Evolutionary conservation across 1,140 invertebrate species (phyloP).

Genomic region (Samia ricini): DNA sequence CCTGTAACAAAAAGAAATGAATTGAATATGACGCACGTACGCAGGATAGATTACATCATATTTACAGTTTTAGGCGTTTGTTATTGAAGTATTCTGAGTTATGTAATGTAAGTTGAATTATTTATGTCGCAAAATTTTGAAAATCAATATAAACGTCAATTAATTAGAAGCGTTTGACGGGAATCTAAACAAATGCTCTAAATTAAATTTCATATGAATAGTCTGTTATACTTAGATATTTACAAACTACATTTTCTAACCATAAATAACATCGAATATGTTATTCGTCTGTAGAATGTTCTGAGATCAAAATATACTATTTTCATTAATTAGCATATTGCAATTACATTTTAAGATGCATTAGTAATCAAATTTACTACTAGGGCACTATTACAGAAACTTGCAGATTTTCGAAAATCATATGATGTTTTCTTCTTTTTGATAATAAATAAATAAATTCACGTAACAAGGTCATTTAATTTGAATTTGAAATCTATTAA

Average conservation of each 20-base stretch:
- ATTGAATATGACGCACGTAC: slow-evolving; percentile 6
- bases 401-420: neutral
- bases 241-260: slow-evolving; percentile 1
- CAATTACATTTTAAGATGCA: neutral
- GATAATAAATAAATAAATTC: no score
- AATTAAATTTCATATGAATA: neutral
- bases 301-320: no score
- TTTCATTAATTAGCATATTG: no score
- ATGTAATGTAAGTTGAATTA: slow-evolving; percentile 2
- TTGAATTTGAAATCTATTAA: no score
- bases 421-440: neutral
- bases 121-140: slow-evolving; percentile 14
- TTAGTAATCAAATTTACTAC: neutral
- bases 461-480: no score
- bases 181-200: slow-evolving; percentile 9
- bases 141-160: slow-evolving; percentile 9
- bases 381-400: neutral
- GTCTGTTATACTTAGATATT: slow-evolving; percentile 10
- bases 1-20: slow-evolving; percentile 63
- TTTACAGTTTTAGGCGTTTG: neutral
- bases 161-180: slow-evolving; percentile 14
- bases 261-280: neutral
- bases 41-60: neutral
- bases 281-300: neutral
- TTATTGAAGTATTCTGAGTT: slow-evolving; percentile 4